A percentile compares a stretch with the other conserved stretches of the same genome.
Evolutionary conservation across 2,797 vertebrate species (phyloP).

Genomic region (Sparidentex hasta): DNA sequence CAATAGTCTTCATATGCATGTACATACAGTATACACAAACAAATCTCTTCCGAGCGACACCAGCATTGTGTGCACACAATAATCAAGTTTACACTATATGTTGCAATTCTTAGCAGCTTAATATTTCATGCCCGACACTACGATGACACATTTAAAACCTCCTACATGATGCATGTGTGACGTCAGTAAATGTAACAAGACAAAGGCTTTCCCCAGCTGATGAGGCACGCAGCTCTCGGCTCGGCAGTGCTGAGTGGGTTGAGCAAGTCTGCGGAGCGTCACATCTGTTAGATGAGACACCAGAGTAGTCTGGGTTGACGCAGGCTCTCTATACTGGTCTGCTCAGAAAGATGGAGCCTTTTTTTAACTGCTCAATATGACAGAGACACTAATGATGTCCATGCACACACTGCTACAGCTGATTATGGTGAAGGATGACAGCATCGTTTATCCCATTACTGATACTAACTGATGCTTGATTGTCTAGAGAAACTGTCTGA

Average conservation of each 20-base stretch:
- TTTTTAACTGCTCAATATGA: slow-evolving; percentile 28
- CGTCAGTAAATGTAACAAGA: slow-evolving; percentile 61
- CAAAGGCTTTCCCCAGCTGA: slow-evolving; percentile 66
- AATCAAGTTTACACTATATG: not conserved
- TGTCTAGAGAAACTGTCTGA: not conserved
- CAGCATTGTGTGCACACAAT: not conserved
- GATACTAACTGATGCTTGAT: not conserved
- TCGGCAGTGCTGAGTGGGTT: slow-evolving; percentile 65
- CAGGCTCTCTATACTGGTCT: slow-evolving; percentile 43
- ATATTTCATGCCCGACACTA: slow-evolving; percentile 54
- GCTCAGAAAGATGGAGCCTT: slow-evolving; percentile 32
- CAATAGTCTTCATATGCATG: not conserved
- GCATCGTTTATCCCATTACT: not conserved
- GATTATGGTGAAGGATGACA: slow-evolving; percentile 1
- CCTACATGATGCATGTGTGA: slow-evolving; percentile 61
- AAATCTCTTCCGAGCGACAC: not conserved
- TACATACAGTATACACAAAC: not conserved
- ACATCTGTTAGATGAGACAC: slow-evolving; percentile 70
- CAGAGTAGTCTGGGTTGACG: slow-evolving; percentile 59
- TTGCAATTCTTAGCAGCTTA: slow-evolving; percentile 27
- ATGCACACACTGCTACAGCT: slow-evolving; percentile 31
- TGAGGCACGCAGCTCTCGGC: slow-evolving; percentile 42
- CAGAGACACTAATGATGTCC: slow-evolving; percentile 27
- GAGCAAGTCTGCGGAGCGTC: slow-evolving; percentile 60
- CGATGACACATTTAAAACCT: slow-evolving; percentile 60